Conservation (phyloP, 2,113 vertebrate genomes). For the Thermophis baileyi region DNA sequence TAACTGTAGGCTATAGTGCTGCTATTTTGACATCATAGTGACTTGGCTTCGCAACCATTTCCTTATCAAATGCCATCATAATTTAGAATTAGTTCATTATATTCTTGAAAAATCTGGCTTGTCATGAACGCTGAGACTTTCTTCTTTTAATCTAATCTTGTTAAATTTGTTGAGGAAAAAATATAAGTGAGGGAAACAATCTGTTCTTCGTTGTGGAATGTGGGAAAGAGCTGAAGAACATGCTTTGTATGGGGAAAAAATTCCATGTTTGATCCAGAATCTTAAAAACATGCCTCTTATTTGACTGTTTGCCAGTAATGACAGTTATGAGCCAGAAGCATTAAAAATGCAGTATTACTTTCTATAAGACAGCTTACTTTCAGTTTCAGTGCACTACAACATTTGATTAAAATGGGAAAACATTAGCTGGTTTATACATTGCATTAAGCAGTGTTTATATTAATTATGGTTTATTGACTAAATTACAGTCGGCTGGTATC, state of each 20-base stretch:
- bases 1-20: not conserved
- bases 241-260: not conserved
- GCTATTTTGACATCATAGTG: not conserved
- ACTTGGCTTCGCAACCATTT: not conserved
- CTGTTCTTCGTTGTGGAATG: not conserved
- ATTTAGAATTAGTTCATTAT: not conserved
- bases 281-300: not conserved
- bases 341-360: not conserved
- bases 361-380: not conserved
- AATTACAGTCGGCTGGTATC: not conserved
- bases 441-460: not conserved
- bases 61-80: not conserved
- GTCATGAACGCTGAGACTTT: not conserved
- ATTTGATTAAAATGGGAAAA: not conserved
- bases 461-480: not conserved
- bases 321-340: not conserved
- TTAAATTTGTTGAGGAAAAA: not conserved
- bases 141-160: not conserved
- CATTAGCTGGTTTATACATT: not conserved
- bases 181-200: not conserved
- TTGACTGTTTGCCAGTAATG: not conserved
- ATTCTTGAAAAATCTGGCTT: slow-evolving; percentile 7
- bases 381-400: not conserved
- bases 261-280: not conserved
- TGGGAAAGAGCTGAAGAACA: not conserved